Evolutionary conservation across 2,797 vertebrate genomes (phyloP).

Genomic region (Pampus argenteus): DNA sequence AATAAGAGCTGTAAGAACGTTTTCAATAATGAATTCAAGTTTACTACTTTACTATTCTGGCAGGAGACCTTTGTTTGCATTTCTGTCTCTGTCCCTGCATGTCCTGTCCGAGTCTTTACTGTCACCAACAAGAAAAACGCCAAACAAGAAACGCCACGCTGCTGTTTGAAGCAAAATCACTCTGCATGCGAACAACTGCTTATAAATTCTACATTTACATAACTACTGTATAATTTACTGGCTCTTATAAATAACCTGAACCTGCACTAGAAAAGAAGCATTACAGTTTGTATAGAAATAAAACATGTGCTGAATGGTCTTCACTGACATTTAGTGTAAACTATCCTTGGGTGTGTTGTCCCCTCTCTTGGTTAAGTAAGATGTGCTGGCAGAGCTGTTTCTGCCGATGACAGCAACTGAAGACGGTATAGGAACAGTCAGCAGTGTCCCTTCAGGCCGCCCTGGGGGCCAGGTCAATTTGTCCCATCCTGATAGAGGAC

Average conservation of each 20-base stretch:
- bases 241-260: no score
- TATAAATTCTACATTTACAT: background rate
- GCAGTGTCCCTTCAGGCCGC: slow-evolving; percentile 61
- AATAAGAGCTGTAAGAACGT: no score
- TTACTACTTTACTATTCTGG: no score
- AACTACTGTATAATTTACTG: background rate
- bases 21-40: no score
- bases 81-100: no score
- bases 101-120: no score
- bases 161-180: no score
- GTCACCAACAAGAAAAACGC: no score
- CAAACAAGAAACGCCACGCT: no score
- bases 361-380: slow-evolving; percentile 50
- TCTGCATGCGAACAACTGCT: background rate
- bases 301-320: background rate
- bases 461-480: slow-evolving; percentile 60
- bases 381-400: slow-evolving; percentile 52
- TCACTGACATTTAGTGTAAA: slow-evolving; percentile 12
- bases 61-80: no score
- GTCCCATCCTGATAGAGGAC: slow-evolving; percentile 64
- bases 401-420: slow-evolving; percentile 59
- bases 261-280: no score
- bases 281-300: slow-evolving; percentile 1
- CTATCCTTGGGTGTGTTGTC: background rate
- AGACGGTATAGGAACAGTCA: slow-evolving; percentile 51